phyloP scores from a whole-genome alignment of 2,888 invertebrate genomes.

The Habroteleia sp. region DNA sequence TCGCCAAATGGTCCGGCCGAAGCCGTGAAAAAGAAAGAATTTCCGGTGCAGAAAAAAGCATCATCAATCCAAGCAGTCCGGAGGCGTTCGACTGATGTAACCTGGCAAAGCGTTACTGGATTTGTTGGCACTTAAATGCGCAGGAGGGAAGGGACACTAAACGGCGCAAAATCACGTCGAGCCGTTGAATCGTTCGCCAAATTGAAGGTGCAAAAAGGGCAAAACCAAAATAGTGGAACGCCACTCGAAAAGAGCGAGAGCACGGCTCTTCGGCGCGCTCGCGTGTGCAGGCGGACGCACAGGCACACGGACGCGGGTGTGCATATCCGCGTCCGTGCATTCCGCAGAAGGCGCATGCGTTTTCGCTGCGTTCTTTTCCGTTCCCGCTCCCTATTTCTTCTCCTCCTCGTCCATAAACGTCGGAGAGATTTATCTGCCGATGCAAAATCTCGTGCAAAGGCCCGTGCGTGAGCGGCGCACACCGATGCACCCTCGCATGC shows the following conservation, averaged over 20 bases:
- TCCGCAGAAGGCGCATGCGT: conserved; percentile 53
- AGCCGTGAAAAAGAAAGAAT: conserved; percentile 15
- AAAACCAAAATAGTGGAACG: conserved; percentile 59
- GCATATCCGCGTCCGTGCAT: neutral
- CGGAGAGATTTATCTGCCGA: conserved; percentile 78
- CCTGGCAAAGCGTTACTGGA: conserved; percentile 44
- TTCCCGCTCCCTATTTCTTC: conserved; percentile 61
- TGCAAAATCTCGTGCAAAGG: conserved; percentile 73
- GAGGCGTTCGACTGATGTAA: conserved; percentile 44
- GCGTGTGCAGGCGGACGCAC: conserved; percentile 27
- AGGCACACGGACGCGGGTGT: conserved; percentile 52
- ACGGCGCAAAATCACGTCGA: conserved; percentile 70
- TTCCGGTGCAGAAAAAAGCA: conserved; percentile 16
- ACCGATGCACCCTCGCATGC: conserved; percentile 41
- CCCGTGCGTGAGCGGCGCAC: conserved; percentile 63
- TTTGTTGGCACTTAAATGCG: conserved; percentile 55
- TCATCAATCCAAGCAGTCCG: conserved; percentile 25
- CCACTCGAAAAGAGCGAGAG: conserved; percentile 45
- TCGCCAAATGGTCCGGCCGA: too few relatives aligned
- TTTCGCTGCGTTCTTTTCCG: conserved; percentile 56
- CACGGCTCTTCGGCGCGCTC: neutral
- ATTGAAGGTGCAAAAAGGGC: conserved; percentile 71
- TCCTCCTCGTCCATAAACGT: conserved; percentile 73
- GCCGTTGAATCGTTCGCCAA: conserved; percentile 68
- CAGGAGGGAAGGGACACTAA: conserved; percentile 66